Evolutionary conservation across 2,888 invertebrate species (phyloP).

Genomic region (Macroteleia sp.): DNA sequence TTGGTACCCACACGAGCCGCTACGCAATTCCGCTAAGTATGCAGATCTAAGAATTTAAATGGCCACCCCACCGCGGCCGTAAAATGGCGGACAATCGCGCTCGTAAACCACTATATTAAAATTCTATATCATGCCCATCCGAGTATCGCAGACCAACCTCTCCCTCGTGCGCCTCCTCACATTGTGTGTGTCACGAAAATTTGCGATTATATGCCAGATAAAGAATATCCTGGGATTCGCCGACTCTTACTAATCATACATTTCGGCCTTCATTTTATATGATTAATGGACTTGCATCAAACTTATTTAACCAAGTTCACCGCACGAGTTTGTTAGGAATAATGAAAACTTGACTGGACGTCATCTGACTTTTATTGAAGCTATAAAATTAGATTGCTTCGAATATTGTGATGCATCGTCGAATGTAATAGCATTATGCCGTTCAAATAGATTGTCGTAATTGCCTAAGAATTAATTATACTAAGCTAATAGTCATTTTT

Average conservation of each 20-base stretch:
- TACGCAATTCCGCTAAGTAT: slow-evolving; percentile 82
- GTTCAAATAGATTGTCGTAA: slow-evolving; percentile 5
- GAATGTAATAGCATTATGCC: not conserved
- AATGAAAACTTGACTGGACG: slow-evolving; percentile 35
- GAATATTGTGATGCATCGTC: slow-evolving; percentile 4
- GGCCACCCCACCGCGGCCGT: slow-evolving; percentile 80
- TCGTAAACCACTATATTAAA: slow-evolving; percentile 76
- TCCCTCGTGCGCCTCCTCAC: slow-evolving; percentile 57
- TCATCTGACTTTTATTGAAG: slow-evolving; percentile 14
- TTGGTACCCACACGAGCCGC: slow-evolving; percentile 65
- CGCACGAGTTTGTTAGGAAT: slow-evolving; percentile 3
- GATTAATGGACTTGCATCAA: slow-evolving; percentile 48
- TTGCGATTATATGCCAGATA: slow-evolving; percentile 61
- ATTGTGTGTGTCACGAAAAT: slow-evolving; percentile 62
- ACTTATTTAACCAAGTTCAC: slow-evolving; percentile 38
- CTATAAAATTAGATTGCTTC: slow-evolving; percentile 21
- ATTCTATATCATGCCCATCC: slow-evolving; percentile 80
- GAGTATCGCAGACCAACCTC: slow-evolving; percentile 63
- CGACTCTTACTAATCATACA: slow-evolving; percentile 49
- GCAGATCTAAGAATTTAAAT: slow-evolving; percentile 84
- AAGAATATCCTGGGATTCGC: slow-evolving; percentile 55
- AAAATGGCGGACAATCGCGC: slow-evolving; percentile 83
- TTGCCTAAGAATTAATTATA: too few relatives aligned
- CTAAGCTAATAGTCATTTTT: too few relatives aligned
- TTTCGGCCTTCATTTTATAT: slow-evolving; percentile 42